Conservation (phyloP, 2,888 invertebrate genomes). For the Drosophila emarginata region DNA sequence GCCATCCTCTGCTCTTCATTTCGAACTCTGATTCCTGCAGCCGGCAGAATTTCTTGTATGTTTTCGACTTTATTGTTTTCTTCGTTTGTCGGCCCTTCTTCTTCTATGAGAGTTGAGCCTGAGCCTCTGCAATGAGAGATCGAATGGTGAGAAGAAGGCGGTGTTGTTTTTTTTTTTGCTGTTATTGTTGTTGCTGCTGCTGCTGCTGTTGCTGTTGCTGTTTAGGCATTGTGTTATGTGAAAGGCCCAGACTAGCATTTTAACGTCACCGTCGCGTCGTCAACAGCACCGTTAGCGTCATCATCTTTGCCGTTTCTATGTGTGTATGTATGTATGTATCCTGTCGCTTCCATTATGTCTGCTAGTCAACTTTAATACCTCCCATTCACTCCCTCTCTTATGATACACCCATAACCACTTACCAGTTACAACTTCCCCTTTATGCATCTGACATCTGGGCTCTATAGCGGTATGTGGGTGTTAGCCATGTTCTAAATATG, state of each 20-base stretch:
- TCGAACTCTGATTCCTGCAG: slow-evolving; percentile 13
- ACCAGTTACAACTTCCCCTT: neutral
- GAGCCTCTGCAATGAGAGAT: neutral
- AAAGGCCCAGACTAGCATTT: slow-evolving; percentile 32
- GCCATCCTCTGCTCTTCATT: neutral
- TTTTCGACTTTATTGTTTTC: slow-evolving; percentile 16
- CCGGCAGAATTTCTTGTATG: neutral
- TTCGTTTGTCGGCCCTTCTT: slow-evolving; percentile 2
- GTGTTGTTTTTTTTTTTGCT: slow-evolving; percentile 30
- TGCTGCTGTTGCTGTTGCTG: slow-evolving; percentile 29
- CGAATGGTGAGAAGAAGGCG: slow-evolving; percentile 23
- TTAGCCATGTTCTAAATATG: no score
- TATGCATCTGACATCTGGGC: neutral
- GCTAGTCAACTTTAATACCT: slow-evolving; percentile 28
- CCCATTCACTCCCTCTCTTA: neutral
- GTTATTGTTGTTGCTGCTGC: slow-evolving; percentile 26
- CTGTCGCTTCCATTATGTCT: slow-evolving; percentile 39
- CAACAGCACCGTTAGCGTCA: slow-evolving; percentile 25
- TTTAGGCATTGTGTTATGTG: slow-evolving; percentile 44
- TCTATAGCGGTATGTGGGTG: no score
- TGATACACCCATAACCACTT: neutral
- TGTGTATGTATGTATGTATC: no score
- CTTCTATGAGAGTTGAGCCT: neutral
- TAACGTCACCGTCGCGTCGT: slow-evolving; percentile 8
- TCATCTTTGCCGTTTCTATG: neutral